phyloP scores from a whole-genome alignment of 2,888 invertebrate genomes.

The Microplitis manilae region DNA sequence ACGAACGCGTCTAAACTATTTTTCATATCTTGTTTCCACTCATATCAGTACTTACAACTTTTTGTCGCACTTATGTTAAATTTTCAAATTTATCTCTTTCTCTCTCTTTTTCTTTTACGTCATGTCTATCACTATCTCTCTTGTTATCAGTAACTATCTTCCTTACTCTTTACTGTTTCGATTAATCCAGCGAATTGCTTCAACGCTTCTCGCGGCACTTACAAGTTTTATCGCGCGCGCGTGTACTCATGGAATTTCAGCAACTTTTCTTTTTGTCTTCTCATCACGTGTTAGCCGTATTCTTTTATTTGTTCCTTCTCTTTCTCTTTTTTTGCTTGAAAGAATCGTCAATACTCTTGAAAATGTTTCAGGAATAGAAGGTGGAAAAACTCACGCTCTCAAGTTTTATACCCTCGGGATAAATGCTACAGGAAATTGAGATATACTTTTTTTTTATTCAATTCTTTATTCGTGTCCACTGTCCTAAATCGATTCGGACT shows the following conservation, averaged over 20 bases:
- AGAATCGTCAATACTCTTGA: constrained; percentile 30
- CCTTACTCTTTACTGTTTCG: constrained; percentile 33
- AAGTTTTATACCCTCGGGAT: constrained; percentile 19
- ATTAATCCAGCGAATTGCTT: constrained; percentile 43
- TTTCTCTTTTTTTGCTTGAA: constrained; percentile 3
- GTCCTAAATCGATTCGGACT: constrained; percentile 13
- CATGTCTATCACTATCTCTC: constrained; percentile 18
- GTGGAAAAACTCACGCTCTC: constrained; percentile 24
- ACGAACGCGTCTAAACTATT: neutral
- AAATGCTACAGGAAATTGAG: constrained; percentile 35
- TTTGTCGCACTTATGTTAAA: neutral
- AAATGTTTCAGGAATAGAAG: constrained; percentile 25
- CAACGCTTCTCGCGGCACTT: constrained; percentile 41
- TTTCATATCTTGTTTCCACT: neutral
- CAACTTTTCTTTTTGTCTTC: constrained; percentile 20
- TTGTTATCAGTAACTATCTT: neutral
- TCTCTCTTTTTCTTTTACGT: neutral
- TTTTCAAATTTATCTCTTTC: constrained; percentile 14
- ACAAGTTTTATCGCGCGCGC: constrained; percentile 42
- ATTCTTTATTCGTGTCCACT: constrained; percentile 31
- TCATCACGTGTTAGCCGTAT: constrained; percentile 21
- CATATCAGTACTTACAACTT: constrained; percentile 12
- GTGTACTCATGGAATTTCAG: constrained; percentile 41
- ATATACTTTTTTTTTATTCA: constrained; percentile 21
- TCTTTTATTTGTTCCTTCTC: neutral